Base-by-base conservation (phyloP, 1,140 invertebrate genomes). In the Zaprionus taronus region DNA sequence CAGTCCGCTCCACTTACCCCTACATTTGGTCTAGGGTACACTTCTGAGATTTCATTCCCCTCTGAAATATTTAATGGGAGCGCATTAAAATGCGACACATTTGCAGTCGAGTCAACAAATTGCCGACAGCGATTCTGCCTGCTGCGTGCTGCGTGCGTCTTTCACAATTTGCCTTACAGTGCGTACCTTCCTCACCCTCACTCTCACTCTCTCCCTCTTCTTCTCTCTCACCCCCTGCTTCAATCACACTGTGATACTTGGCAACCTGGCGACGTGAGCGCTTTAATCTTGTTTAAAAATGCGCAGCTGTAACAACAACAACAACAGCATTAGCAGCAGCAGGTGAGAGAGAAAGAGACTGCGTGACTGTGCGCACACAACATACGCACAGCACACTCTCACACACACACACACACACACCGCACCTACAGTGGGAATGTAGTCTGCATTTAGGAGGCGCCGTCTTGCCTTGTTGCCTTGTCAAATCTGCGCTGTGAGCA, bases 261-360 rank as follows among this genome's bases (percentile, higher is more conserved):
- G 61, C 67, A 71, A 87, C 83, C 71, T 77, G 83, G 79, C 84
- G 73, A 87, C 81, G 83, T 89, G 83, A 75, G 68, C 77, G 83
- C 83, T 87, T 87, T 87, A 89, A 87, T 87, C 83, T 87, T 87
- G 84, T 87, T 89, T 87, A 89, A 87, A 87, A 87, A 87, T 87
- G 84, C 81, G 84, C 84, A 87, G 84, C 73, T 83, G 83, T 77
- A 80, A 75, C 60, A 80, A 55, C 47, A 60, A 60, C 22, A 60
- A 6, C 14, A 12, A 49, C 76, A 36, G 47, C 55, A 69, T 22
- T 51, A 72, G 68, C 68, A 67, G 60, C 70, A 47, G 69, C 62
- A 67, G 64, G 36, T 31, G 34, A 78, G 26, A 51, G 62, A 41
- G 77, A 34, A 41, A 61, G 56, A 22, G 56, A 28, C 26, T 71